Base-by-base conservation (phyloP, 2,888 invertebrate genomes). In the Drosophila austrosaltans region DNA sequence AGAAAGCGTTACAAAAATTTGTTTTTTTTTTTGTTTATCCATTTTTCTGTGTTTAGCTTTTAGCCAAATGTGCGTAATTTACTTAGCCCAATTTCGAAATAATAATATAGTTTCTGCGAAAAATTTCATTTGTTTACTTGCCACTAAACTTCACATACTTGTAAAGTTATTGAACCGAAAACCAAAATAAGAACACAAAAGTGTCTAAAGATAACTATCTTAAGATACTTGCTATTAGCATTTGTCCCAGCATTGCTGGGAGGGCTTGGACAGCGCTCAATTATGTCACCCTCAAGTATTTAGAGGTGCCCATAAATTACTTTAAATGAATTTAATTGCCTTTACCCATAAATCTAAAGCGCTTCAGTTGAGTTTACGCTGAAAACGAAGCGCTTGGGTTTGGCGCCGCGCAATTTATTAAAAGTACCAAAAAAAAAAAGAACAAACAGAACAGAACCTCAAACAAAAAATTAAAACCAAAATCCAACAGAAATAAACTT, bases 251-350 rank as follows among this genome's bases (percentile, higher is more conserved):
- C n/a, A 48, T 22, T 48, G 22, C 28, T 58, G 39, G 16, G 44
- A 16, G 10, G 58, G 66, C 39, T 54, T 10, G 44, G 44, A 16
- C 7, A 42, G 61, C 58, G 36, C 56, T 68, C 75, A 81, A 87
- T 87, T 87, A 84, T 84, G 89, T 84, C 84, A 84, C 89, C 89
- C 89, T 62, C 76, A 73, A 78, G 64, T 73, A 74, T 75, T 69
- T 69, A 61, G 74, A 72, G 67, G 53, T 48, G 73, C 72, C 66
- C 89, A 88, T 88, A 82, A 82, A 86, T 82, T 75, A 74, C 74
- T 75, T 82, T 86, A 78, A 82, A 86, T 78, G 78, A 87, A 84
- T 89, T 89, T 87, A 87, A 89, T 89, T 89, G 85, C 72, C 87
- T 75, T 58, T 48, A 25, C 76, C 71, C 85, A 85, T 89, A 85